Conservation (phyloP, 2,888 invertebrate genomes). For the Lasius fuliginosus region DNA sequence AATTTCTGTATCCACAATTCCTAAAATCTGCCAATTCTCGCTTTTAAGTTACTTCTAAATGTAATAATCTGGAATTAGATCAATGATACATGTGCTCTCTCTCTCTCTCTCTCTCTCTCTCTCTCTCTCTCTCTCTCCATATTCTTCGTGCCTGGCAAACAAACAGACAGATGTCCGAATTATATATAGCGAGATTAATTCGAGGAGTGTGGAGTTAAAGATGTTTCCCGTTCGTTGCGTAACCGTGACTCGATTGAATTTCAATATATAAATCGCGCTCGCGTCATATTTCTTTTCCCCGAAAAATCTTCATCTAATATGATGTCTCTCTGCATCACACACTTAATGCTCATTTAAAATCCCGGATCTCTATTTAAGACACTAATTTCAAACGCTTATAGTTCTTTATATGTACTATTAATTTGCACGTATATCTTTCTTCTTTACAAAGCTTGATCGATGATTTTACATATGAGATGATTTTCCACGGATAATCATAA, state of each 20-base stretch:
- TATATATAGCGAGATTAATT: constrained; percentile 31
- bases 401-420: background rate
- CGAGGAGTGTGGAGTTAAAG: background rate
- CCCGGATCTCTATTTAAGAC: background rate
- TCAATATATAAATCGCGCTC: background rate
- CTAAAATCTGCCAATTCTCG: background rate
- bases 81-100: background rate
- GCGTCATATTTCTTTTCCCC: background rate
- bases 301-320: background rate
- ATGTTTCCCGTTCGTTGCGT: background rate
- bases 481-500: background rate
- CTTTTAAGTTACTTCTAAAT: background rate
- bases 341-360: background rate
- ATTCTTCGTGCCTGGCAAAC: constrained; percentile 24
- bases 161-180: constrained; percentile 15
- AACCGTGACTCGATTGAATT: constrained; percentile 15
- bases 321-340: background rate
- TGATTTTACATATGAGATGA: background rate
- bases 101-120: too few species aligned
- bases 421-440: background rate
- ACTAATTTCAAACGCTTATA: background rate
- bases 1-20: background rate
- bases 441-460: background rate
- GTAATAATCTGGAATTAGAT: constrained; percentile 29
- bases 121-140: background rate